A percentile compares a stretch with the other conserved stretches of the same genome.
phyloP scores from a whole-genome alignment of 2,113 vertebrate species.

The Percina caprodes region DNA sequence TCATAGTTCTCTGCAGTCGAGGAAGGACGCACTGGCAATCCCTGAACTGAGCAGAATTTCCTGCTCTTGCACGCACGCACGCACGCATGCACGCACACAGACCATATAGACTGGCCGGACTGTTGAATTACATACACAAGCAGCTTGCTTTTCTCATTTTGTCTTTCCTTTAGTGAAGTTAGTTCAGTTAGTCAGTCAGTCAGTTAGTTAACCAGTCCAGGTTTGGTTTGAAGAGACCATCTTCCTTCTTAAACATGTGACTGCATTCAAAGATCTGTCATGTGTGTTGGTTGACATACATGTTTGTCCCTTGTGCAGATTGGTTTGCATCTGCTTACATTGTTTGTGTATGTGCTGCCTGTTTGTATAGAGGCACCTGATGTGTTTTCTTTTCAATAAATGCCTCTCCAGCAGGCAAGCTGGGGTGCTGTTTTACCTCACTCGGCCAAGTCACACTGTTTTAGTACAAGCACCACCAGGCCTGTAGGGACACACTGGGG shows the following conservation, averaged over 20 bases:
- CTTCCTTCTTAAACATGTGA: neutral
- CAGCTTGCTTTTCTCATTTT: neutral
- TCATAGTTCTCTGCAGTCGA: neutral
- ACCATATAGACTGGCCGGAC: too few species aligned
- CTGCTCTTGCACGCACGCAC: neutral
- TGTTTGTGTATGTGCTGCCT: neutral
- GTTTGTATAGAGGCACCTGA: slow-evolving; percentile 1
- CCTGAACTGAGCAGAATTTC: slow-evolving; percentile 52
- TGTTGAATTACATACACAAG: neutral
- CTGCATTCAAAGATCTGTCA: neutral
- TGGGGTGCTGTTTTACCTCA: slow-evolving; percentile 44
- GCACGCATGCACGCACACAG: slow-evolving; percentile 9
- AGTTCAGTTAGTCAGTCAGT: too few species aligned
- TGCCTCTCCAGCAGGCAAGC: slow-evolving; percentile 22
- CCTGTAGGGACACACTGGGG: slow-evolving; percentile 61
- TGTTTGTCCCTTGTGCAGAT: neutral
- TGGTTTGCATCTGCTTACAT: neutral
- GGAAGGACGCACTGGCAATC: slow-evolving; percentile 34
- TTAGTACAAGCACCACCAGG: slow-evolving; percentile 60
- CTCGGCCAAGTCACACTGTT: slow-evolving; percentile 67
- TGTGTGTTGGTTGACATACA: slow-evolving; percentile 5
- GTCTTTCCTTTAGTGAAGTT: neutral
- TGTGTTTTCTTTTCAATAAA: slow-evolving; percentile 36
- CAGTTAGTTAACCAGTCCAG: too few species aligned
- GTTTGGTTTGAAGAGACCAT: neutral